phyloP scores from a whole-genome alignment of 2,113 vertebrate genomes.

The Nasalis larvatus region DNA sequence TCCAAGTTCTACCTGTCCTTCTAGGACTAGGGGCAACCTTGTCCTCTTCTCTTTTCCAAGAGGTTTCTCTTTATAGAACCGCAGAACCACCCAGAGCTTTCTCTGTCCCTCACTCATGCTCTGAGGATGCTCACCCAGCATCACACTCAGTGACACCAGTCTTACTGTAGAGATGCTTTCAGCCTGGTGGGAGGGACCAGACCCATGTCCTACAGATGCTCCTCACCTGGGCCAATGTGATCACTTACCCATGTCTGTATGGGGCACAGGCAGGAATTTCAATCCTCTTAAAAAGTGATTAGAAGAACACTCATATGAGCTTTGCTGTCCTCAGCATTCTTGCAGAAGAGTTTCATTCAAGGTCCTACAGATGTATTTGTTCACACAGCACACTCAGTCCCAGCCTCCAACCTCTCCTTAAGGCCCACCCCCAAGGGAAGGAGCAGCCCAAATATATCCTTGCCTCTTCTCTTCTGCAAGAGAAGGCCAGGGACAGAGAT shows the following conservation, averaged over 20 bases:
- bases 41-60: background rate
- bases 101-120: background rate
- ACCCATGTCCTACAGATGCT: fast-evolving
- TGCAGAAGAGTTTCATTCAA: too few relatives aligned
- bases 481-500: background rate
- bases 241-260: background rate
- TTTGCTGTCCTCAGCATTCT: background rate
- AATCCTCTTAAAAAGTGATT: background rate
- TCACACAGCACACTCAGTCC: background rate
- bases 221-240: background rate
- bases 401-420: background rate
- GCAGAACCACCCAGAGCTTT: background rate
- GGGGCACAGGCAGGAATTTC: background rate
- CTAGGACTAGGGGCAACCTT: background rate
- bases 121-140: background rate
- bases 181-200: background rate
- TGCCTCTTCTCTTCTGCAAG: background rate
- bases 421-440: background rate
- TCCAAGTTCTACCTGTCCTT: background rate
- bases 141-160: background rate
- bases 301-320: background rate
- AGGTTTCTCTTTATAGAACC: background rate
- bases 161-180: background rate
- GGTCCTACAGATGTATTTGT: background rate
- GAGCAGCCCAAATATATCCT: background rate